Evolutionary conservation across 2,797 vertebrate species (phyloP), one percentile per base, ranked within the genome.

Genomic region (Myripristis jacobus): DNA sequence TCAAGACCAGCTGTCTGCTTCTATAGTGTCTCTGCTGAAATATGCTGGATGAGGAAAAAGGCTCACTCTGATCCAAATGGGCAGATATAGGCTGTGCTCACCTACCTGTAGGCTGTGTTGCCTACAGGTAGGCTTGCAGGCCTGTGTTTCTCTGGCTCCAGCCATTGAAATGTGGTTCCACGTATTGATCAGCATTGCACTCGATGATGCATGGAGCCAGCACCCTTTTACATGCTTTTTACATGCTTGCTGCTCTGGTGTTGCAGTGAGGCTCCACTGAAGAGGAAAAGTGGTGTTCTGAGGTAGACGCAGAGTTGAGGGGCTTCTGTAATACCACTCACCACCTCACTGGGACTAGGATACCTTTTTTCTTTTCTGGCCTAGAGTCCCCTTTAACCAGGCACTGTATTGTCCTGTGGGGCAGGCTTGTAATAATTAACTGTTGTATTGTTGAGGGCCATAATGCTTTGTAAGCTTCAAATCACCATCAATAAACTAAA

Each of bases 1-100:
- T 92, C 89, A 89, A 91, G 89, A 92, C 87, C 87, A 86, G 86
- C 91, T 92, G 88, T 91, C 91, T 92, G 75, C 87, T 68, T 88
- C 87, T 48, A 80, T 90, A 83, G 85, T 73, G 85, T 87, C 84
- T 86, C 85, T 63, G 70, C 84, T 83, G 85, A 86, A 86, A 90
- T 79, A 75, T 80, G 77, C 66, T 61, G 79, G 72, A 70, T 84
- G 85, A 87, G 87, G 87, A 91, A 91, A 88, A 80, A 56, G 78
- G 60, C 73, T 77, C 58, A 41, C 72, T 56, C 36, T 21, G 70
- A 81, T 62, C 51, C 63, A 24, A 64, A 60, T 74, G 66, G 65
- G n/a, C 56, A 73, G 66, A 27, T 64, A 70, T 44, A 2, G n/a
- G 58, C 46, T 21, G 56, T n/a, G n/a, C n/a, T n/a, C n/a, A n/a